These are phyloP conservation scores for Meliscaeva auricollis DNA, from an alignment of 2,888 invertebrate species.

Conservation along the genomic window DNA sequence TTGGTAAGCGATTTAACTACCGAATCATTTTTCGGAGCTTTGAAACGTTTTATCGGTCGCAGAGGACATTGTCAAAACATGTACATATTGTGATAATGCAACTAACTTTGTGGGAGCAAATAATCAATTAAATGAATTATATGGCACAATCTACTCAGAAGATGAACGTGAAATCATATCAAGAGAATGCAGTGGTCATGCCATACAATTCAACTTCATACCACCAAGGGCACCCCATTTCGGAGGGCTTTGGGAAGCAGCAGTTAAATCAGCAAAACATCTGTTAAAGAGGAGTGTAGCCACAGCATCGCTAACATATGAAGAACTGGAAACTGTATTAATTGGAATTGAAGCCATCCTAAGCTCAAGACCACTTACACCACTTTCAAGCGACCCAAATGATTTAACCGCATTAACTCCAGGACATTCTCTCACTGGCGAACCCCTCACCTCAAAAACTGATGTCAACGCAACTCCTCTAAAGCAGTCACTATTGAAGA, in stretches of 20 bases:
- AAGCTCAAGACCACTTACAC: constrained; percentile 77
- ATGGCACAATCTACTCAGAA: constrained; percentile 44
- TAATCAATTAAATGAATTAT: constrained; percentile 23
- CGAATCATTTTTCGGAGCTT: neutral
- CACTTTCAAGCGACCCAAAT: constrained; percentile 74
- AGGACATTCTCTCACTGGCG: constrained; percentile 70
- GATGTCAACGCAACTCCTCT: constrained; percentile 2
- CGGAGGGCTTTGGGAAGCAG: constrained; percentile 76
- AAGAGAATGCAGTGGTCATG: constrained; percentile 42
- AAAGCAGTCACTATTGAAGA: constrained; percentile 17
- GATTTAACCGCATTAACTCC: constrained; percentile 70
- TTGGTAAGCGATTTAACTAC: too few relatives aligned
- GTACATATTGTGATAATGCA: constrained; percentile 69
- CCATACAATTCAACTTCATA: constrained; percentile 63
- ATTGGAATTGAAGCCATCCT: too few relatives aligned
- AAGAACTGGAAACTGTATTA: too few relatives aligned
- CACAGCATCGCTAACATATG: too few relatives aligned
- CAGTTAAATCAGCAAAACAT: too few relatives aligned
- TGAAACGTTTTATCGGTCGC: too few relatives aligned
- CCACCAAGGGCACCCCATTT: constrained; percentile 65
- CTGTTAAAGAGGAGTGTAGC: too few relatives aligned
- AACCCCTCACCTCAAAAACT: constrained; percentile 34
- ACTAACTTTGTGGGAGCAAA: constrained; percentile 71
- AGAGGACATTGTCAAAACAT: constrained; percentile 52
- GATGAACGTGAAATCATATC: constrained; percentile 17